Base-by-base conservation (phyloP, 2,113 vertebrate genomes). In the Vombatus ursinus region DNA sequence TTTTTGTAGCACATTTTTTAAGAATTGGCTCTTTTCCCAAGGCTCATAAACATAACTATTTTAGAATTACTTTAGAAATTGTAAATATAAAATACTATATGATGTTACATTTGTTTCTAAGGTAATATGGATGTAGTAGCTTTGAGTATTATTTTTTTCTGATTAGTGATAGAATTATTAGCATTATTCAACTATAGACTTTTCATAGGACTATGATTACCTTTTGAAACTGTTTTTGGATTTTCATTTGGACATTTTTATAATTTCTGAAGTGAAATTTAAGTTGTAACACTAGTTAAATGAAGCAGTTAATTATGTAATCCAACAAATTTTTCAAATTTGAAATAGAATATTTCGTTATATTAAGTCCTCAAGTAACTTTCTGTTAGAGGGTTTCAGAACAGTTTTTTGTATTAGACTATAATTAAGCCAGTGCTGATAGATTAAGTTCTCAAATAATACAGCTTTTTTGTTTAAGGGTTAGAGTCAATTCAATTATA, bases 271-370 rank as follows among this genome's bases (percentile, higher is more conserved):
- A 94, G 92, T 96, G 53, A 26, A 90, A 25, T 89, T 31, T 95
- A 92, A 92, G 19, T 95, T 96, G 44, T 57, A 95, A 1, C n/a
- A 44, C 47, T 94, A 90, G 50, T 90, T 95, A 84, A 96, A 25
- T 95, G 93, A 92, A 52, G 97, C 94, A 95, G 94, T 96, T 97
- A 96, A 94, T 96, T 97, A 96, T 49, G 44, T 53, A 96, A 90
- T 94, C 0, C 47, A 96, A 92, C 57, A 22, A 94, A 53, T 68
- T 96, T 95, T 97, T 96, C 53, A 95, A 0, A 54, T 97, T 97
- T 98, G 91, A 96, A 95, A 94, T 9, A 28, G 89, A 96, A 95
- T 91, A 96, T 97, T 97, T 96, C 92, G 93, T 96, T 93, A 94
- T 92, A 57, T 10, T 92, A 93, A 94, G 49, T 95, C 47, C 25